A percentile compares a stretch with the other conserved stretches of the same genome.
Evolutionary conservation across 2,888 invertebrate genomes (phyloP).

Genomic region (Boloria selene): DNA sequence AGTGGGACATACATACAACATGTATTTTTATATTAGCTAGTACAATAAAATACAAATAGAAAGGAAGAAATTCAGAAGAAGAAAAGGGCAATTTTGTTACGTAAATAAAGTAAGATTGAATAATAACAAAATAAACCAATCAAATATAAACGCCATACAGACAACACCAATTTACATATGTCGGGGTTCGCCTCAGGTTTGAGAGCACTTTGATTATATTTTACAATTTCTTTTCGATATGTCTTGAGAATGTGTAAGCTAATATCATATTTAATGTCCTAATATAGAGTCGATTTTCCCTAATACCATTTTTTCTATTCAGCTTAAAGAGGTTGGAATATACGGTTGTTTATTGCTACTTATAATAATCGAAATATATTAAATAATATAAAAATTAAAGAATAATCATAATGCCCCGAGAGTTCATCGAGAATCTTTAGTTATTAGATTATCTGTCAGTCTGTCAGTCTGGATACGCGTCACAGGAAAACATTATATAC

Average conservation of each 20-base stretch:
- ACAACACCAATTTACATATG: slow-evolving; percentile 28
- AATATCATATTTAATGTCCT: background rate
- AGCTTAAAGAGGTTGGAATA: slow-evolving; percentile 40
- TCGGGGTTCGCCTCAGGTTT: slow-evolving; percentile 50
- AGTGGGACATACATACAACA: too few species aligned
- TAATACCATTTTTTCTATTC: slow-evolving; percentile 42
- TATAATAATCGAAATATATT: too few species aligned
- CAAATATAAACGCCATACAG: slow-evolving; percentile 48
- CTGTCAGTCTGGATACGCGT: too few species aligned
- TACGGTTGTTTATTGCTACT: slow-evolving; percentile 39
- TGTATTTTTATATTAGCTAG: too few species aligned
- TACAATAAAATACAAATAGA: too few species aligned
- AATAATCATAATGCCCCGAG: too few species aligned
- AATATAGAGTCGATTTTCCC: slow-evolving; percentile 6
- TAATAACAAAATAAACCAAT: slow-evolving; percentile 50
- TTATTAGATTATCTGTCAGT: too few species aligned
- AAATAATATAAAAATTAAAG: too few species aligned
- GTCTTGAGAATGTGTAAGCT: slow-evolving; percentile 18
- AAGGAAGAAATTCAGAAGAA: background rate
- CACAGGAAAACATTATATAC: too few species aligned
- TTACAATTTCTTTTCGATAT: slow-evolving; percentile 74
- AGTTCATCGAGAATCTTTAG: too few species aligned
- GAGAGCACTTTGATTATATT: slow-evolving; percentile 76
- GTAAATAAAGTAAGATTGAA: slow-evolving; percentile 30
- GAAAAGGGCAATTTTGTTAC: slow-evolving; percentile 4